Conservation (phyloP, 1,140 invertebrate species). For the Plodia interpunctella region DNA sequence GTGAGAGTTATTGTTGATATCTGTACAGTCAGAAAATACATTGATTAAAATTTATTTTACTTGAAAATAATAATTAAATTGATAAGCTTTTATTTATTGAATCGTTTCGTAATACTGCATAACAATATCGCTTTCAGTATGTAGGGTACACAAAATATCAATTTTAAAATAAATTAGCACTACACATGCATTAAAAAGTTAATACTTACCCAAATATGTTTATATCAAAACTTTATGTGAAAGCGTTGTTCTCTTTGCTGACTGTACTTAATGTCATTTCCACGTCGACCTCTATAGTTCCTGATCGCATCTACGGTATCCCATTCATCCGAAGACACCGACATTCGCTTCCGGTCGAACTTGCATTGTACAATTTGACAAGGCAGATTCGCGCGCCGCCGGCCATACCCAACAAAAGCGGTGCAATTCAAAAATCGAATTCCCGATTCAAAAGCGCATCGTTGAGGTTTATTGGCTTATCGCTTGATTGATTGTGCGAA, state of each 20-base stretch:
- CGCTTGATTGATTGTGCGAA: conserved; percentile 76
- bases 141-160: no score
- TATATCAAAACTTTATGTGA: neutral
- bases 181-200: no score
- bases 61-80: no score
- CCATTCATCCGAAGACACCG: conserved; percentile 63
- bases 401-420: conserved; percentile 60
- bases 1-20: conserved; percentile 31
- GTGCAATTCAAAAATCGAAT: conserved; percentile 67
- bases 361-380: conserved; percentile 65
- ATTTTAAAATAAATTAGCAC: no score
- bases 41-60: no score
- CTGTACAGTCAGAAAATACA: conserved; percentile 38
- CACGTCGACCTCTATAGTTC: conserved; percentile 58
- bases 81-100: neutral
- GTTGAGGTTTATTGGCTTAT: conserved; percentile 77
- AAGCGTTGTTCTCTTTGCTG: conserved; percentile 23
- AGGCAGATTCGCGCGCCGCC: conserved; percentile 62
- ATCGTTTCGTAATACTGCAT: no score
- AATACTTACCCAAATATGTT: no score
- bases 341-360: conserved; percentile 63
- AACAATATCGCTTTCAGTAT: no score
- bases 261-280: conserved; percentile 35
- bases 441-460: conserved; percentile 72
- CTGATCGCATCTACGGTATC: conserved; percentile 50